Evolutionary conservation across 1,140 invertebrate species (phyloP).

Genomic region (Olivierus martensii): DNA sequence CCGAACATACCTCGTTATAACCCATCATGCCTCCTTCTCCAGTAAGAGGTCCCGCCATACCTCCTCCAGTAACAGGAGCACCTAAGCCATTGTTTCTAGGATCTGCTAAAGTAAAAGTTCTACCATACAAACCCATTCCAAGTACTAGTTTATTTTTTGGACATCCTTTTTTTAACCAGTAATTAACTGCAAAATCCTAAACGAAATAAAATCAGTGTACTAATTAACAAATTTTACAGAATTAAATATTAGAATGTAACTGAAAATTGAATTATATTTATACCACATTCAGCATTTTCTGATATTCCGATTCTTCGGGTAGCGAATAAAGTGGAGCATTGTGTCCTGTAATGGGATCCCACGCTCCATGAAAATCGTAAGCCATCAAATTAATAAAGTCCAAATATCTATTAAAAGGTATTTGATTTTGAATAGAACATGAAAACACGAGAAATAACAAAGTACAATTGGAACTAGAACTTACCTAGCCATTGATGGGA

Average conservation of each 20-base stretch:
- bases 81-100: conserved; percentile 22
- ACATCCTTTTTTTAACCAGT: conserved; percentile 39
- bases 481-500: conserved; percentile 20
- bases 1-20: conserved; percentile 48
- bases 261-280: no score
- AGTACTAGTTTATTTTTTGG: conserved; percentile 29
- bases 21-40: conserved; percentile 49
- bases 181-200: conserved; percentile 26
- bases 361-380: conserved; percentile 78
- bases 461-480: neutral
- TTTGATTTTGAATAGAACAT: no score
- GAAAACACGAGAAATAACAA: no score
- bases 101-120: conserved; percentile 26
- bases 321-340: conserved; percentile 29
- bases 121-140: conserved; percentile 29
- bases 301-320: conserved; percentile 33
- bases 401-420: conserved; percentile 28
- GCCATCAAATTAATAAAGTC: conserved; percentile 79
- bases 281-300: conserved; percentile 39
- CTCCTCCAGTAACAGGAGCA: conserved; percentile 32
- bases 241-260: no score
- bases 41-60: conserved; percentile 52
- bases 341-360: conserved; percentile 50
- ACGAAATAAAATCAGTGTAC: no score
- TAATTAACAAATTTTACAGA: no score